A percentile compares a stretch with the other conserved stretches of the same genome.
These are phyloP conservation scores for Thecophora atra DNA, from an alignment of 2,888 invertebrate species.

Conservation along the genomic window DNA sequence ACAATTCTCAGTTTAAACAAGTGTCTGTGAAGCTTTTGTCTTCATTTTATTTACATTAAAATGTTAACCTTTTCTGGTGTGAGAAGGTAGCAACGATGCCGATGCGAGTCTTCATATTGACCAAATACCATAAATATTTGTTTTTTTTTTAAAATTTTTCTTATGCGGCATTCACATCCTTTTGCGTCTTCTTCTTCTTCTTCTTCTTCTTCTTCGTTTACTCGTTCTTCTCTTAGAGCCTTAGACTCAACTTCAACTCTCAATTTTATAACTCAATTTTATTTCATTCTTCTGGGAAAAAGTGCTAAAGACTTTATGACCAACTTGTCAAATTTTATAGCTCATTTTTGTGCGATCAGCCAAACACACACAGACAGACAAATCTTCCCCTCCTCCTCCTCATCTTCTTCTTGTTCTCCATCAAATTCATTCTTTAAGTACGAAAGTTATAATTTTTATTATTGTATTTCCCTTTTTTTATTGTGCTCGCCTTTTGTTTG, in stretches of 20 bases:
- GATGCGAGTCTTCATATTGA: constrained; percentile 13
- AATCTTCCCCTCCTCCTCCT: no score
- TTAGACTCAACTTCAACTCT: constrained; percentile 1
- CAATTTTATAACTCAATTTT: constrained; percentile 32
- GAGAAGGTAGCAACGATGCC: no score
- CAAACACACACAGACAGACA: not conserved
- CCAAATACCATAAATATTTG: constrained; percentile 17
- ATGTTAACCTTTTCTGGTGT: not conserved
- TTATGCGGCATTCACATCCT: not conserved
- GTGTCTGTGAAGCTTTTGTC: not conserved
- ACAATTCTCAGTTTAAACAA: constrained; percentile 9
- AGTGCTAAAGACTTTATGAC: constrained; percentile 36
- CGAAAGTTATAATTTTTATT: not conserved
- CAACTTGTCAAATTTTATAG: constrained; percentile 37
- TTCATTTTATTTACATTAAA: constrained; percentile 8
- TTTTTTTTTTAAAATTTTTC: constrained; percentile 3
- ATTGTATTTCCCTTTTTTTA: constrained; percentile 15
- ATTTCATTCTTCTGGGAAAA: constrained; percentile 32
- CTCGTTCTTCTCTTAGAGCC: not conserved
- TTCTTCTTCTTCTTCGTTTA: constrained; percentile 11
- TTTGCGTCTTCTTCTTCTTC: not conserved
- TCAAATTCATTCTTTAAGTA: no score
- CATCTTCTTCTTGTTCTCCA: no score
- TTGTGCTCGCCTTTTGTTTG: not conserved
- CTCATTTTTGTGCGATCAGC: constrained; percentile 17